These are phyloP conservation scores for Protomyctophum bolini DNA, from an alignment of 2,113 vertebrate genomes.

Conservation along the genomic window DNA sequence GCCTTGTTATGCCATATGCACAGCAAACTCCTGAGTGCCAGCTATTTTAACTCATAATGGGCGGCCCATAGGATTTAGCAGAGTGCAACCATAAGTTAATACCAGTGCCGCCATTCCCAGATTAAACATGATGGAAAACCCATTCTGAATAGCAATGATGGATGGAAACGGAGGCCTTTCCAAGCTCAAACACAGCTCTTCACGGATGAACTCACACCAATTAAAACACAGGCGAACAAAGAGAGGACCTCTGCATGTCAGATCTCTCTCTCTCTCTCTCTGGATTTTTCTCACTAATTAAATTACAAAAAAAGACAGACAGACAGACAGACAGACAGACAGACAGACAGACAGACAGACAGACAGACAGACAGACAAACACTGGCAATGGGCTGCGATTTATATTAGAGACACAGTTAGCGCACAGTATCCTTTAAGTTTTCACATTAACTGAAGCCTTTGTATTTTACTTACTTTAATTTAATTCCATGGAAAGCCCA, in stretches of 20 bases:
- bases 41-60: too few species aligned
- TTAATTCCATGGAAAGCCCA: too few species aligned
- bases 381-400: neutral
- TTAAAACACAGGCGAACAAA: conserved; percentile 53
- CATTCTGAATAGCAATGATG: conserved; percentile 7
- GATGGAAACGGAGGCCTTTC: conserved; percentile 32
- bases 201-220: conserved; percentile 52
- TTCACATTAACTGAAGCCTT: too few species aligned
- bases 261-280: neutral
- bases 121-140: conserved; percentile 20
- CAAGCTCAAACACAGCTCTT: conserved; percentile 29
- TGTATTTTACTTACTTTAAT: too few species aligned
- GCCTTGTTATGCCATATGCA: conserved; percentile 36
- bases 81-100: conserved; percentile 6
- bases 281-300: conserved; percentile 18
- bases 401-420: too few species aligned
- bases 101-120: conserved; percentile 6
- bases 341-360: neutral
- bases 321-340: too few species aligned
- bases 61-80: too few species aligned
- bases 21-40: too few species aligned
- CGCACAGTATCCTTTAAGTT: too few species aligned
- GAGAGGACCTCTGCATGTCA: neutral
- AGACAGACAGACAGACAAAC: neutral
- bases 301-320: too few species aligned